Base-by-base conservation (phyloP, 2,888 invertebrate genomes). In the Omphaloscelis lunosa region DNA sequence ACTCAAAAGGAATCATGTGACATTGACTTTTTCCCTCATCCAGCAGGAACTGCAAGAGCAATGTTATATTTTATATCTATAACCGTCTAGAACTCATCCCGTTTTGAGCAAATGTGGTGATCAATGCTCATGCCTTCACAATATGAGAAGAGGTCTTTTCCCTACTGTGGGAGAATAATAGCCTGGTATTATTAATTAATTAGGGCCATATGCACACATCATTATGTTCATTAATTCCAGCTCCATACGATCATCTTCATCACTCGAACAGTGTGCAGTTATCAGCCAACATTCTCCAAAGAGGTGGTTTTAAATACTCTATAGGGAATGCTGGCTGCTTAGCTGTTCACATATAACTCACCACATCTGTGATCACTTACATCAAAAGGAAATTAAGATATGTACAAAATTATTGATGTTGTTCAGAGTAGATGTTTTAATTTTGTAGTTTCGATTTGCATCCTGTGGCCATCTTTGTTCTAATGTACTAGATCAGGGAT, bases 251-350 rank as follows among this genome's bases (percentile, higher is more conserved):
- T 27, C 34, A 76, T 41, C 41, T n/a, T 29, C 73, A 72, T 41
- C 39, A 5, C 39, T 29, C 29, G 6, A 11, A n/a, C 11, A 45
- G 77, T 77, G 77, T 53, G 27, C 27, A 29, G 77, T n/a, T 70
- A 77, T 70, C 77, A 77, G 77, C 45, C 62, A 70, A 62, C 79
- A 9, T 58, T 34, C 34, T 58, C 72, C 56, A 41, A n/a, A 56
- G 71, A 34, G 72, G 15, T 56, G 56, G n/a, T 58, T 8, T 34
- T 41, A 17, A 39, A 65, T 72, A 39, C 79, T 79, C 79, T 48
- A n/a, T n/a, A 12, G 48, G 20, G 63, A n/a, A 23, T 58, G 70
- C n/a, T 78, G 70, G 53, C 34, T 15, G 34, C 17, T 4, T 70
- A 72, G 9, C 72, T 79, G 58, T 72, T 23, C 78, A 79, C 34